A percentile compares a stretch with the other conserved stretches of the same genome.
These are phyloP conservation scores for Dicyrtomina minuta DNA, from an alignment of 2,888 invertebrate species.

Conservation along the genomic window DNA sequence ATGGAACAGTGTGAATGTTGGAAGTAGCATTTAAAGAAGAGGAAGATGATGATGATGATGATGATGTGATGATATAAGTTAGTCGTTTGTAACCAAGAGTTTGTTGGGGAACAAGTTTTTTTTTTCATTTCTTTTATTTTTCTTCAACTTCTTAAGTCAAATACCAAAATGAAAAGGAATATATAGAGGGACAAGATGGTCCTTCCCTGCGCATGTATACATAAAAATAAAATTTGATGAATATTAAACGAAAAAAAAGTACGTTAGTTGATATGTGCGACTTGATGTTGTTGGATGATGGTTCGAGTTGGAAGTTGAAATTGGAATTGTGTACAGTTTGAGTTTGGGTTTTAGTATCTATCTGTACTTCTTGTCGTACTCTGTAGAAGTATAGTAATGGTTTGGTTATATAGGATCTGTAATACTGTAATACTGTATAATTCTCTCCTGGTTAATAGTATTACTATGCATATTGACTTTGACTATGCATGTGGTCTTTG, in stretches of 20 bases:
- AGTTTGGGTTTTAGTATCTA: background rate
- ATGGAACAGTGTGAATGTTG: too few species aligned
- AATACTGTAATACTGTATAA: too few species aligned
- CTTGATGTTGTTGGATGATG: background rate
- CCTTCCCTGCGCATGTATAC: conserved; percentile 14
- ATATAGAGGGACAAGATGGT: too few species aligned
- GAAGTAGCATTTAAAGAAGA: too few species aligned
- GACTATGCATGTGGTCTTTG: too few species aligned
- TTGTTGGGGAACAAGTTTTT: too few species aligned
- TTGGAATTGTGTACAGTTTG: background rate
- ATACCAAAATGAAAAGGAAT: too few species aligned
- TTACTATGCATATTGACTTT: background rate
- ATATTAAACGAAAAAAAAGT: conserved; percentile 16
- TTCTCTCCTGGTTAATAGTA: background rate
- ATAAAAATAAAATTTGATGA: conserved; percentile 24
- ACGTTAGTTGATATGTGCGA: background rate
- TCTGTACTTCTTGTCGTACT: background rate
- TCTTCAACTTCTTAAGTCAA: too few species aligned
- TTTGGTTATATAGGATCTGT: background rate
- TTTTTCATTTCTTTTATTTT: too few species aligned
- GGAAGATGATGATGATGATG: too few species aligned
- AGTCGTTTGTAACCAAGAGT: too few species aligned
- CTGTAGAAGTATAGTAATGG: background rate
- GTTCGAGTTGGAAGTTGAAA: background rate
- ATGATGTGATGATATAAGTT: too few species aligned